Conservation (phyloP, 2,113 vertebrate genomes). For the Carassius carassius region DNA sequence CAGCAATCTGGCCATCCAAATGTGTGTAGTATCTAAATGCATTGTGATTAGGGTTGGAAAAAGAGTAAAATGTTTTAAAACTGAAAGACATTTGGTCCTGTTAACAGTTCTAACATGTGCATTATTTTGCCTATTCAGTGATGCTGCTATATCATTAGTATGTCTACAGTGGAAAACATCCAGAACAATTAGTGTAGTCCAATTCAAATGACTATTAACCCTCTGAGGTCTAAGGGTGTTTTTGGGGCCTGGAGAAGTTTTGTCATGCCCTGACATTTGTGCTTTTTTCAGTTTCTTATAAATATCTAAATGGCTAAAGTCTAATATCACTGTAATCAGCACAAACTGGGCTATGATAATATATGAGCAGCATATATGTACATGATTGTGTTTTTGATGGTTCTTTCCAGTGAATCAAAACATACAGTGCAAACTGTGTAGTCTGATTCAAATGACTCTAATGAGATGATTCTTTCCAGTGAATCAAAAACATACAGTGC, state of each 20-base stretch:
- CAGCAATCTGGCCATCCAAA: constrained; percentile 70
- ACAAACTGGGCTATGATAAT: no score
- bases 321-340: no score
- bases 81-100: neutral
- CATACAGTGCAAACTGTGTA: neutral
- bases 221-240: neutral
- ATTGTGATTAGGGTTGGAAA: neutral
- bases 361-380: no score
- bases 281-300: no score
- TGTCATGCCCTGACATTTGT: no score
- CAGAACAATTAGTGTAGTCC: neutral
- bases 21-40: constrained; percentile 17
- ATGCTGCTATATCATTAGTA: neutral
- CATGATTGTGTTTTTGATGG: neutral
- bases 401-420: neutral
- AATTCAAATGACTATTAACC: neutral
- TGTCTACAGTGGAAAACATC: neutral
- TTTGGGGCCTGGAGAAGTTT: no score
- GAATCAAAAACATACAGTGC: neutral
- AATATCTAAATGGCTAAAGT: no score
- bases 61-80: neutral
- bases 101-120: neutral
- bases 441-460: neutral
- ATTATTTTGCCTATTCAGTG: neutral
- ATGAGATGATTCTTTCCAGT: neutral